Evolutionary conservation across 2,797 vertebrate species (phyloP).

Genomic region (Podarcis siculus): DNA sequence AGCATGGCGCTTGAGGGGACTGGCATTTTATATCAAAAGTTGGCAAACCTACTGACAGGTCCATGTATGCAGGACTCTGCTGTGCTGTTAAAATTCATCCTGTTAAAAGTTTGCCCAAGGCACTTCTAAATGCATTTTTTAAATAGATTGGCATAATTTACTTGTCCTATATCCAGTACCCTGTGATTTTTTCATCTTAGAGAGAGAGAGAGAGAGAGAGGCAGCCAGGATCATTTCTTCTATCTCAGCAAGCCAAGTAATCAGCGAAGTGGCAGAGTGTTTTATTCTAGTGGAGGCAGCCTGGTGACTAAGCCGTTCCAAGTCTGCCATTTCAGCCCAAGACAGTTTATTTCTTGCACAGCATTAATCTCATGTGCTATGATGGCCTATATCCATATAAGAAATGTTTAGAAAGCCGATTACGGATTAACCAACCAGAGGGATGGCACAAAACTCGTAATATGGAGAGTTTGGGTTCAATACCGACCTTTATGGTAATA

Average conservation of each 20-base stretch:
- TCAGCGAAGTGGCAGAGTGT: slow-evolving; percentile 6
- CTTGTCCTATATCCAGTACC: neutral
- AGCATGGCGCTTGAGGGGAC: neutral
- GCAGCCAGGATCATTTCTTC: neutral
- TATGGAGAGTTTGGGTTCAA: slow-evolving; percentile 32
- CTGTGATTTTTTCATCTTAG: slow-evolving; percentile 11
- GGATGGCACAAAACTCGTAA: slow-evolving; percentile 43
- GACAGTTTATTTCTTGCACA: slow-evolving; percentile 15
- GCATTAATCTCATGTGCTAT: slow-evolving; percentile 35
- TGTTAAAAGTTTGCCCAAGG: slow-evolving; percentile 16
- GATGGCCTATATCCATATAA: slow-evolving; percentile 40
- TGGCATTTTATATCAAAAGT: neutral
- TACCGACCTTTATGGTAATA: slow-evolving; percentile 34
- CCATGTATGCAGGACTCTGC: neutral
- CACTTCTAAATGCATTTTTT: slow-evolving; percentile 27
- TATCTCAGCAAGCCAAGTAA: slow-evolving; percentile 23
- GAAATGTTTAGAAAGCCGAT: slow-evolving; percentile 54
- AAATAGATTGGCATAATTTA: slow-evolving; percentile 39
- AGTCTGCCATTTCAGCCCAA: slow-evolving; percentile 11
- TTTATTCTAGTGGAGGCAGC: slow-evolving; percentile 5
- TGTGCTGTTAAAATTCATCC: slow-evolving; percentile 38
- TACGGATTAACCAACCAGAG: slow-evolving; percentile 54
- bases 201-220: neutral
- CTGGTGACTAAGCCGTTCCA: slow-evolving; percentile 26
- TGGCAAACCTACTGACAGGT: neutral